Conservation (phyloP, 2,113 vertebrate species). For the Climacteris rufus region DNA sequence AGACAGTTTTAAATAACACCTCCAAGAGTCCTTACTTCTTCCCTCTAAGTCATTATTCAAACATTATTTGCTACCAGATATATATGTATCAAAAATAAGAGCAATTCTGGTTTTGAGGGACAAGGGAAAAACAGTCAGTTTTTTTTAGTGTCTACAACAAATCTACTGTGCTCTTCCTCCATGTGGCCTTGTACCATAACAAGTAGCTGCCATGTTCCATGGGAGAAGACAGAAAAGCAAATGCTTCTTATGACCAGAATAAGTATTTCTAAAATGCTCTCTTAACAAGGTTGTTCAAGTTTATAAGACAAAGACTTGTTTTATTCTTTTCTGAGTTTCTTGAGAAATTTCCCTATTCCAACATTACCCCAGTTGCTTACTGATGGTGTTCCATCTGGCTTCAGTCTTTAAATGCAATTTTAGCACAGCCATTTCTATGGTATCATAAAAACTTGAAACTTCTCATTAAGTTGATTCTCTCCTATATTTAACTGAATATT, state of each 20-base stretch:
- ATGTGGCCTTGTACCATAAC: neutral
- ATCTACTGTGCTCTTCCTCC: neutral
- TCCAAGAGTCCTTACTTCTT: neutral
- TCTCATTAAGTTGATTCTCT: neutral
- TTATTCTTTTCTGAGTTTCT: neutral
- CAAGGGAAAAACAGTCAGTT: neutral
- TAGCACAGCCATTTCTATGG: neutral
- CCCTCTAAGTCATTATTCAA: neutral
- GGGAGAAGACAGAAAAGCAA: neutral
- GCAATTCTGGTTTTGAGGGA: neutral
- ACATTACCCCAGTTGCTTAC: neutral
- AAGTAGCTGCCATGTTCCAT: neutral
- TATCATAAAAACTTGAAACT: neutral
- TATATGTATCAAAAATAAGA: neutral
- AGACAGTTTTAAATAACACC: neutral
- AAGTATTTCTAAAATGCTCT: neutral
- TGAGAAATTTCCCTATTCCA: neutral
- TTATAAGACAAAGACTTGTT: neutral
- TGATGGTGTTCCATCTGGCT: neutral
- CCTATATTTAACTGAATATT: neutral
- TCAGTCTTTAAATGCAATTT: neutral
- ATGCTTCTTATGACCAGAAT: neutral
- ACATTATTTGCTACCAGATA: neutral
- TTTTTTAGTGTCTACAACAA: neutral
- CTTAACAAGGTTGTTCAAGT: neutral